Conservation (phyloP, 1,140 invertebrate genomes). For the Zaprionus ornatus region DNA sequence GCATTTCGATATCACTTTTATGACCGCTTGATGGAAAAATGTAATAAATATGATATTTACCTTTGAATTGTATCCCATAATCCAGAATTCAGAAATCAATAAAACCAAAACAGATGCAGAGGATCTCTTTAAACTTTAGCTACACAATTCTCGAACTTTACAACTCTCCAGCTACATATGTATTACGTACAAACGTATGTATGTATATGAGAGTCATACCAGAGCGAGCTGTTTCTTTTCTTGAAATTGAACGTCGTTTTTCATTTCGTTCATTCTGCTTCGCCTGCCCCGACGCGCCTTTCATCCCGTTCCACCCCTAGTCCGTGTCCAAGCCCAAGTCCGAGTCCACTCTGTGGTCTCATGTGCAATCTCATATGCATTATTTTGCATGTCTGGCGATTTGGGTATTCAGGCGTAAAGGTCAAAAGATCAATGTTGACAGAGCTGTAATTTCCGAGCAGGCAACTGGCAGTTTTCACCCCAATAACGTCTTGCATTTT, state of each 20-base stretch:
- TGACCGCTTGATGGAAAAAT: slow-evolving; percentile 66
- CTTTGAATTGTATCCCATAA: not conserved
- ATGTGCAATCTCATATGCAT: slow-evolving; percentile 72
- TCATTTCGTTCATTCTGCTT: slow-evolving; percentile 13
- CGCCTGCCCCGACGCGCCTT: slow-evolving; percentile 45
- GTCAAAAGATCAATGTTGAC: slow-evolving; percentile 79
- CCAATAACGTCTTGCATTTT: slow-evolving; percentile 53
- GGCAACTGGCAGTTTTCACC: slow-evolving; percentile 29
- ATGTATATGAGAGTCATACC: not conserved
- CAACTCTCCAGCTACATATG: not conserved
- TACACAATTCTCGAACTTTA: slow-evolving; percentile 1
- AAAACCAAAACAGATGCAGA: slow-evolving; percentile 14
- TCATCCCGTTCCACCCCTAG: slow-evolving; percentile 64
- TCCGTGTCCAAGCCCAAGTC: slow-evolving; percentile 10
- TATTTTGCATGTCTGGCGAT: slow-evolving; percentile 81
- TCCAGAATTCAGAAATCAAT: not conserved
- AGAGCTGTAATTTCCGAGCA: slow-evolving; percentile 39
- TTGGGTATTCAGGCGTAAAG: slow-evolving; percentile 73
- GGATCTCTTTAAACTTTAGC: slow-evolving; percentile 11
- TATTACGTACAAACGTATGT: not conserved
- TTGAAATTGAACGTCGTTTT: slow-evolving; percentile 31
- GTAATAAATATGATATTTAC: slow-evolving; percentile 62
- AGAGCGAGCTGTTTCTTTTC: not conserved
- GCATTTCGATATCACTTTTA: slow-evolving; percentile 69
- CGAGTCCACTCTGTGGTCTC: not conserved